Conservation (phyloP, 2,797 vertebrate genomes). For the Pseudochromis fuscus region DNA sequence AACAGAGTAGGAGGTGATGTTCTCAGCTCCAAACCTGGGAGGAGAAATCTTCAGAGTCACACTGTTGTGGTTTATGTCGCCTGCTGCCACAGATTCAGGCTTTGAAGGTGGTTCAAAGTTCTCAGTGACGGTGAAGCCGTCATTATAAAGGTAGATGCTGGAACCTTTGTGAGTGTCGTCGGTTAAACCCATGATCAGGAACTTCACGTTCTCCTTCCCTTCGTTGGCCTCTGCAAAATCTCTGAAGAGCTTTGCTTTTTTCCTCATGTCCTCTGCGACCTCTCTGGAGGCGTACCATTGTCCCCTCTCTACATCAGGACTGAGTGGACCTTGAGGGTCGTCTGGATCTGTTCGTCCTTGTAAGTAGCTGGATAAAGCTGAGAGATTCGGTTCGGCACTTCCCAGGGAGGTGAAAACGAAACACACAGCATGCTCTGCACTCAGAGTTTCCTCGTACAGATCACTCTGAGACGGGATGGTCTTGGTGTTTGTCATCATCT, state of each 20-base stretch:
- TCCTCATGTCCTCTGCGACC: not conserved
- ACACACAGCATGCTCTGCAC: constrained; percentile 36
- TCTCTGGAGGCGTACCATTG: constrained; percentile 37
- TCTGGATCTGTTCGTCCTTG: constrained; percentile 12
- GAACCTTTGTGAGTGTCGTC: constrained; percentile 52
- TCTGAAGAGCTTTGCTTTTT: constrained; percentile 44
- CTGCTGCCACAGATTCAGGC: constrained; percentile 41
- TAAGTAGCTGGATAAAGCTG: constrained; percentile 46
- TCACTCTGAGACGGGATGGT: not conserved
- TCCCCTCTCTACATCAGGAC: constrained; percentile 21
- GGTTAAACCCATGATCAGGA: constrained; percentile 43
- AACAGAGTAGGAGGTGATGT: constrained; percentile 56
- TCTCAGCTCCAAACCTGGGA: constrained; percentile 50
- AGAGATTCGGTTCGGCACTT: constrained; percentile 21
- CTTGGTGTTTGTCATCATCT: constrained; percentile 43
- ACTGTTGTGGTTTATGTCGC: constrained; percentile 13
- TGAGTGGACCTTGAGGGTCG: not conserved
- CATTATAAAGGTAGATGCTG: constrained; percentile 60
- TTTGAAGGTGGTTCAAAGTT: constrained; percentile 67
- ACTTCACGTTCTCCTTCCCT: constrained; percentile 33
- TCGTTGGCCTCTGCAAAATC: constrained; percentile 59
- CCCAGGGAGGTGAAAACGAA: constrained; percentile 48
- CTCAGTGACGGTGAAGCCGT: not conserved
- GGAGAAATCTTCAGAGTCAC: constrained; percentile 31
- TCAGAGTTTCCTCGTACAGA: constrained; percentile 9